A percentile compares a stretch with the other conserved stretches of the same genome.
Evolutionary conservation across 2,113 vertebrate species (phyloP).

Genomic region (Vidua macroura): DNA sequence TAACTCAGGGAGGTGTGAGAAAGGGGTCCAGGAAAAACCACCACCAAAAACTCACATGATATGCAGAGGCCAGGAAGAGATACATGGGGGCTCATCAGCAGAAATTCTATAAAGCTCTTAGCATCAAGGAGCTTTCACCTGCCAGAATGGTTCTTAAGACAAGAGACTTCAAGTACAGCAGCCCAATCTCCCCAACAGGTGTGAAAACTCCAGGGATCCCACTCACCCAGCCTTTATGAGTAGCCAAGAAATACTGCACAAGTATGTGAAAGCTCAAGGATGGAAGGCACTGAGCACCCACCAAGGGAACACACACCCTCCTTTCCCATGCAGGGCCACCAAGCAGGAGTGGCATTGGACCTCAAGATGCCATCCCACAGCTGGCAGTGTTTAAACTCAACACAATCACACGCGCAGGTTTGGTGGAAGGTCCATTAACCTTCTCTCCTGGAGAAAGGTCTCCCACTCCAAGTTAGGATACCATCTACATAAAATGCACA

Average conservation of each 20-base stretch:
- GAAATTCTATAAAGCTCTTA: not conserved
- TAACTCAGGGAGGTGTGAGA: not conserved
- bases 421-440: not conserved
- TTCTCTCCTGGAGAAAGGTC: not conserved
- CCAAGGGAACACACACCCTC: not conserved
- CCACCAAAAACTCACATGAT: not conserved
- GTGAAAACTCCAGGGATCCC: not conserved
- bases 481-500: not conserved
- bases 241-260: not conserved
- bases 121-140: not conserved
- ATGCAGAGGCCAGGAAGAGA: not conserved
- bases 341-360: not conserved
- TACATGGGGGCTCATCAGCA: not conserved
- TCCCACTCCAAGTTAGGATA: not conserved
- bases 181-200: not conserved
- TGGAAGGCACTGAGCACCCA: not conserved
- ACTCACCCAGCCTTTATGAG: not conserved
- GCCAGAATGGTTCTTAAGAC: not conserved
- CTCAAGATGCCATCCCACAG: not conserved
- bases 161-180: not conserved
- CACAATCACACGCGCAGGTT: fast-evolving
- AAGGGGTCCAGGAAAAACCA: not conserved
- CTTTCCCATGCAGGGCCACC: fast-evolving
- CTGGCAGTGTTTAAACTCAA: not conserved
- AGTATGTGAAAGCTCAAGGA: fast-evolving